Percentiles rank a stretch among this genome's conserved stretches.
These are phyloP conservation scores for Crypturellus tataupa DNA, from an alignment of 2,797 vertebrate genomes.

Conservation along the genomic window DNA sequence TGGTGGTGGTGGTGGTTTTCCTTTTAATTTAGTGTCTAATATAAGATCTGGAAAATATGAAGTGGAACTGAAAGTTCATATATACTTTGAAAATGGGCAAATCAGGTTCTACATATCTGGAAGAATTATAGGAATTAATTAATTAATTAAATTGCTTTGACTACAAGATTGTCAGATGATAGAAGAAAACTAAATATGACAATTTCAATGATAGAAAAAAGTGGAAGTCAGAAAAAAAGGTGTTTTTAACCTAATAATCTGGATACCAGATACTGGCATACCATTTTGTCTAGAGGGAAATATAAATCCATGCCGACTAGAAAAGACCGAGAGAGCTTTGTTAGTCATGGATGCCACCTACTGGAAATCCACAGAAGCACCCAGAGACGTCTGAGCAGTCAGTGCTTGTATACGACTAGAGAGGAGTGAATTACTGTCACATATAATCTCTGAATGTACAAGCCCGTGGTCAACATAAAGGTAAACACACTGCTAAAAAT, in stretches of 20 bases:
- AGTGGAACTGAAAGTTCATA: neutral
- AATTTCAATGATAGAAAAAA: neutral
- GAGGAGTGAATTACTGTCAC: neutral
- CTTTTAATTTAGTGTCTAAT: neutral
- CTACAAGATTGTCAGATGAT: neutral
- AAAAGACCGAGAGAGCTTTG: neutral
- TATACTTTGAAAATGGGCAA: neutral
- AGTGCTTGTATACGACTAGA: neutral
- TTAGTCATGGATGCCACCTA: slow-evolving; percentile 24
- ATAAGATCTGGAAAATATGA: neutral
- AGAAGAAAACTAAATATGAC: neutral
- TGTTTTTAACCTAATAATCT: neutral
- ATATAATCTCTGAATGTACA: neutral
- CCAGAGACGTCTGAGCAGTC: neutral
- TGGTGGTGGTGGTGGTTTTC: no score
- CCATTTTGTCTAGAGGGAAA: neutral
- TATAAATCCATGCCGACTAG: neutral
- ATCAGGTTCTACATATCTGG: neutral
- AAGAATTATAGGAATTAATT: neutral
- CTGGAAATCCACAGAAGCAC: neutral
- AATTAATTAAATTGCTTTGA: neutral
- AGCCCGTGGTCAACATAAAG: neutral
- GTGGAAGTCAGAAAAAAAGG: neutral
- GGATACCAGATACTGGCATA: neutral
- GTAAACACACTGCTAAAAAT: neutral